Conservation (phyloP, 92 coral and sea anemone species). For the Porites lobata region DNA sequence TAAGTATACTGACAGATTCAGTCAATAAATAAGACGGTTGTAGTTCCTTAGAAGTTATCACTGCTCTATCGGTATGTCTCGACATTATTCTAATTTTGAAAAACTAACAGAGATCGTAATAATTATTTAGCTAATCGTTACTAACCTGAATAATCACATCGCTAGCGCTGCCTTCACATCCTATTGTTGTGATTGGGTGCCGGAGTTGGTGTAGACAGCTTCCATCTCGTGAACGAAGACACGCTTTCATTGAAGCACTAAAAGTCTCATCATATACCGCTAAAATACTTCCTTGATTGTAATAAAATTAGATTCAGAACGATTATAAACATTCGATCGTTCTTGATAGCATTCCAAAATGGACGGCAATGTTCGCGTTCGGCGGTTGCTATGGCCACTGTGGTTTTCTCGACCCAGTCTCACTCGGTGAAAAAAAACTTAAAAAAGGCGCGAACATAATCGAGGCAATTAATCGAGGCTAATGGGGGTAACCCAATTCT, state of each 20-base stretch:
- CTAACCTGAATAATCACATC: conserved; percentile 77
- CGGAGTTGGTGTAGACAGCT: conserved; percentile 69
- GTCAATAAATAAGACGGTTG: no score
- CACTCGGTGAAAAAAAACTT: no score
- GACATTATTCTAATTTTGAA: not conserved
- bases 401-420: no score
- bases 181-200: conserved; percentile 68
- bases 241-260: conserved; percentile 72
- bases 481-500: no score
- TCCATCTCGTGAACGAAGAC: conserved; percentile 79
- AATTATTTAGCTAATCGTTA: not conserved
- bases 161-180: conserved; percentile 70
- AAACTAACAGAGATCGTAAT: not conserved
- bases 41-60: no score
- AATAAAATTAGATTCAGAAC: not conserved
- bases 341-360: conserved; percentile 13
- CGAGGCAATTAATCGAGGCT: no score
- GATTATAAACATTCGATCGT: conserved; percentile 24
- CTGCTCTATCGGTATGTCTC: no score
- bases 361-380: conserved; percentile 47
- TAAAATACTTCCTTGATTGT: not conserved
- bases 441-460: no score
- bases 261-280: not conserved
- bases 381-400: conserved; percentile 34
- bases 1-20: no score